These are phyloP conservation scores for Sandelia bainsii DNA, from an alignment of 2,797 vertebrate species.

Conservation along the genomic window DNA sequence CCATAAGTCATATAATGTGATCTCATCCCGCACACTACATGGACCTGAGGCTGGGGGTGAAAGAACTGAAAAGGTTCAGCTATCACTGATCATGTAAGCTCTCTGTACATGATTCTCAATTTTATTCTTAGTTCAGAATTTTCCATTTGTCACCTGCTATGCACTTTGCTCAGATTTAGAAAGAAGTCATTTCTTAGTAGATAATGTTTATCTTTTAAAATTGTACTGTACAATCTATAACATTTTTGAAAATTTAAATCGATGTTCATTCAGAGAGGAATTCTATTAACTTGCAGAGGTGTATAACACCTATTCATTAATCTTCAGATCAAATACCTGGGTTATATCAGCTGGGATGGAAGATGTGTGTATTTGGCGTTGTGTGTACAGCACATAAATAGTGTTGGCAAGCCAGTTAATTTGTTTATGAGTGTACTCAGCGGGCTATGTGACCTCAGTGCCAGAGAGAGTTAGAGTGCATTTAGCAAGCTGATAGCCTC, in stretches of 20 bases:
- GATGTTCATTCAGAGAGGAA: conserved; percentile 19
- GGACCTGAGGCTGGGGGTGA: background rate
- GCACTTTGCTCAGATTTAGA: background rate
- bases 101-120: background rate
- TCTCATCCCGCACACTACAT: background rate
- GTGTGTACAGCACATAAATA: conserved; percentile 64
- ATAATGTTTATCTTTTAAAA: conserved; percentile 7
- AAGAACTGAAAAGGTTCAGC: conserved; percentile 7
- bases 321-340: conserved; percentile 31
- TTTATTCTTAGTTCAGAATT: background rate
- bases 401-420: conserved; percentile 78
- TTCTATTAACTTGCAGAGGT: conserved; percentile 31
- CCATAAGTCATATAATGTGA: conserved; percentile 11
- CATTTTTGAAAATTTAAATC: conserved; percentile 6
- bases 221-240: background rate
- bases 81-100: conserved; percentile 6
- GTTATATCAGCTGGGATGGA: conserved; percentile 19
- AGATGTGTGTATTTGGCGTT: conserved; percentile 35
- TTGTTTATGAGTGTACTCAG: conserved; percentile 74
- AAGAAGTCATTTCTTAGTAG: background rate
- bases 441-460: conserved; percentile 68
- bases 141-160: background rate
- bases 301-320: conserved; percentile 39
- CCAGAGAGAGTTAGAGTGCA: conserved; percentile 70
- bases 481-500: conserved; percentile 72